Evolutionary conservation across 2,797 vertebrate species (phyloP).

Genomic region (Syndactyla subalaris): DNA sequence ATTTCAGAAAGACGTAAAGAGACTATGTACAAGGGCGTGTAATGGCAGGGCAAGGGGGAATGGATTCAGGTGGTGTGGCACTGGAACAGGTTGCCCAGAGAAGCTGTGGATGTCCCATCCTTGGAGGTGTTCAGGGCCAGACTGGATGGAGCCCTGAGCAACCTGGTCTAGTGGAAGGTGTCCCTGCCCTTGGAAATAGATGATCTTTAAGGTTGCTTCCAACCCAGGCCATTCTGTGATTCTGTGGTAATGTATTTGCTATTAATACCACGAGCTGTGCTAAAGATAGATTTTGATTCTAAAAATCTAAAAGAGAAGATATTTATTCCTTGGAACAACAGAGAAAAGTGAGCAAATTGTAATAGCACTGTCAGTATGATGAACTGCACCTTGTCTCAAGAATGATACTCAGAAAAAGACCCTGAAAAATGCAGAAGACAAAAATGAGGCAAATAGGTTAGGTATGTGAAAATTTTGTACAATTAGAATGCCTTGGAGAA

Average conservation of each 20-base stretch:
- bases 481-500: background rate
- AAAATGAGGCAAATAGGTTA: slow-evolving; percentile 55
- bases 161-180: background rate
- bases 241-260: background rate
- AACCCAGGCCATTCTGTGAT: background rate
- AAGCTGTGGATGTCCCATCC: background rate
- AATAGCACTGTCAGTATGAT: background rate
- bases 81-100: background rate
- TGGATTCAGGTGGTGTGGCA: background rate
- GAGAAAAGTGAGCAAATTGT: background rate
- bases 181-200: background rate
- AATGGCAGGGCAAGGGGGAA: background rate
- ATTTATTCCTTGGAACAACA: background rate
- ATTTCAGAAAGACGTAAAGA: background rate
- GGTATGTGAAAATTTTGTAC: background rate
- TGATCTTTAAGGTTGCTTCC: background rate
- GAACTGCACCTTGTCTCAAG: background rate
- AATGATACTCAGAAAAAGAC: background rate
- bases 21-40: background rate
- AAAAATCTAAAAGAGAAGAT: background rate
- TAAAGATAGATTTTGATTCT: background rate
- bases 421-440: slow-evolving; percentile 1
- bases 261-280: fast-evolving
- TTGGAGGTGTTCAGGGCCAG: background rate
- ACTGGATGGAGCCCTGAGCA: background rate